phyloP scores from a whole-genome alignment of 2,888 invertebrate species.

The Apotomis capreana region DNA sequence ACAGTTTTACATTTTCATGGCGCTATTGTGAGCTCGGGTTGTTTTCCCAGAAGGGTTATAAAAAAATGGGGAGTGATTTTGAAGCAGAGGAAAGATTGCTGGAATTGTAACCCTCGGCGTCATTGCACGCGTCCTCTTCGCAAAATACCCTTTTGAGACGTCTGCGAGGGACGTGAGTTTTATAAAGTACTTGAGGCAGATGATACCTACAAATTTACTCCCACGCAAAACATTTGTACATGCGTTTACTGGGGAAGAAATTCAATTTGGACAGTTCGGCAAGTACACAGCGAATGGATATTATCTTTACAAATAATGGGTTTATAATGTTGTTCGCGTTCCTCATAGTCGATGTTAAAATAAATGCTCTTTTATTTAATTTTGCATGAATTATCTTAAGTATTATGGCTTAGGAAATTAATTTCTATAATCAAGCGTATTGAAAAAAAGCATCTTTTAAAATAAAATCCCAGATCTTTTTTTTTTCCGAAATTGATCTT shows the following conservation, averaged over 20 bases:
- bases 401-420: too few species aligned
- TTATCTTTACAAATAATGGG: not conserved
- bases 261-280: not conserved
- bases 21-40: slow-evolving; percentile 43
- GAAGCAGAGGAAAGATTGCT: slow-evolving; percentile 58
- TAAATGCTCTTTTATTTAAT: too few species aligned
- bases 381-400: too few species aligned
- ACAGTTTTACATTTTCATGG: slow-evolving; percentile 40
- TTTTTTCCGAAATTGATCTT: too few species aligned
- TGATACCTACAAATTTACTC: slow-evolving; percentile 48
- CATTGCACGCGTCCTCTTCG: slow-evolving; percentile 66
- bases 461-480: too few species aligned
- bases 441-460: too few species aligned
- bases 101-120: slow-evolving; percentile 60
- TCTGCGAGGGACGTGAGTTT: slow-evolving; percentile 60
- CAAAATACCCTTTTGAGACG: slow-evolving; percentile 76
- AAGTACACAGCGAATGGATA: not conserved
- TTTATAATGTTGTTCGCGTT: not conserved
- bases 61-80: slow-evolving; percentile 64
- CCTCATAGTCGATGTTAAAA: not conserved
- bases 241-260: not conserved
- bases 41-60: slow-evolving; percentile 53
- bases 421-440: too few species aligned
- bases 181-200: slow-evolving; percentile 55
- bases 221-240: slow-evolving; percentile 1